Base-by-base conservation (phyloP, 2,888 invertebrate species). In the Polydrusus cervinus region DNA sequence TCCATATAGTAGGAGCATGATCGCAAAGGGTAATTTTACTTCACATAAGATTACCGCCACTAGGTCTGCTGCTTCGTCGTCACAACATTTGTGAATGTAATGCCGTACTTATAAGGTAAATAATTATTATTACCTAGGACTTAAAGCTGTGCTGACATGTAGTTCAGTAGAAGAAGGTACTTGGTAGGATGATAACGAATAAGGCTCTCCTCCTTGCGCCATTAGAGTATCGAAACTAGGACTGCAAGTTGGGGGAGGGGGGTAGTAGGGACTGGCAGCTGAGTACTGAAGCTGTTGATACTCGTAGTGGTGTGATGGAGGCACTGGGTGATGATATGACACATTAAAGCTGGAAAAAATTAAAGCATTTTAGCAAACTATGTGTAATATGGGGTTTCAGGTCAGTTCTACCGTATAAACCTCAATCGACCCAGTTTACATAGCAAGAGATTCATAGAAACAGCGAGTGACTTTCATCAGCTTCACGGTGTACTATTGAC, bases 121-220 rank as follows among this genome's bases (percentile, higher is more conserved):
- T 25, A 25, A 25, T 5, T 25, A 25, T 47, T 8, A 60, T 71
- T 68, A 76, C 78, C 92, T 88, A n/a, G 91, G 89, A 76, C 89
- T 90, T 78, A 91, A 88, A 49, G 92, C 90, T 13, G 93, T 90
- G 74, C 90, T 88, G 70, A 92, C 90, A 81, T 93, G 93, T 77
- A 94, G 87, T 82, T 94, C 94, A 38, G 92, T 89, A 1, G 88
- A 83, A 5, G 83, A 90, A 91, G 77, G 93, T 91, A 73, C 85
- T 85, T 93, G 70, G 92, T 91, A 80, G 10, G 79, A 68, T 13
- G 81, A 80, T 49, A 81, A 75, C 7, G 82, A 79, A 68, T 82
- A 77, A 93, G 93, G 20, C 47, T 77, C 13, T 91, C 91, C 82
- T 93, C 93, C 71, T 84, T 91, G 91, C 78, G 88, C 79, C 88